Percentiles rank a stretch among this genome's conserved stretches.
phyloP scores from a whole-genome alignment of 2,888 invertebrate genomes.

The Oxycera nigricornis region DNA sequence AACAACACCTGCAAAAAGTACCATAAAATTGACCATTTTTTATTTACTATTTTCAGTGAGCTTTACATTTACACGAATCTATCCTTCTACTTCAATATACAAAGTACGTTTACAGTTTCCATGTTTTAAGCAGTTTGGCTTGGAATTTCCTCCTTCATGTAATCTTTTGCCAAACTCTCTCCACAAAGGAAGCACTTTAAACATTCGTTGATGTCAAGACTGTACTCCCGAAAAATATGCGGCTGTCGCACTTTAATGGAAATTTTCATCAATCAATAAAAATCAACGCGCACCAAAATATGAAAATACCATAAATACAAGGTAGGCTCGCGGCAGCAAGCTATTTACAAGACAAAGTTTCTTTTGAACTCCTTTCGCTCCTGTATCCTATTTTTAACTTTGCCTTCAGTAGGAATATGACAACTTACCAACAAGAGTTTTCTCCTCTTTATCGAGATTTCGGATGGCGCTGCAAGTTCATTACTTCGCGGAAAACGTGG shows the following conservation, averaged over 20 bases:
- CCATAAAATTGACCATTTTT: no score
- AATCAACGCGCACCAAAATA: constrained; percentile 25
- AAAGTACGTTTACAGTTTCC: no score
- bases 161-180: no score
- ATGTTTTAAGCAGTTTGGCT: no score
- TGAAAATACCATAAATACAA: background rate
- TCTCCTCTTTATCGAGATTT: background rate
- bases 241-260: constrained; percentile 26
- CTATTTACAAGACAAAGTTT: background rate
- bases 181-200: no score
- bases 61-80: no score
- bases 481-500: background rate
- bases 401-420: no score
- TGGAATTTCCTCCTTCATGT: no score
- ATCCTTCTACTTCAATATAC: no score
- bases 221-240: constrained; percentile 26
- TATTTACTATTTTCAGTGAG: no score
- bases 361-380: background rate
- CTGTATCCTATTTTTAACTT: constrained; percentile 5
- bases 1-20: no score
- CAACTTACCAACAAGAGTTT: background rate
- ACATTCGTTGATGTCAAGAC: no score
- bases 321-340: background rate
- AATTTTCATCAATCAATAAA: constrained; percentile 37
- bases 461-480: background rate